phyloP scores from a whole-genome alignment of 1,140 invertebrate genomes.

The Caerostris darwini region DNA sequence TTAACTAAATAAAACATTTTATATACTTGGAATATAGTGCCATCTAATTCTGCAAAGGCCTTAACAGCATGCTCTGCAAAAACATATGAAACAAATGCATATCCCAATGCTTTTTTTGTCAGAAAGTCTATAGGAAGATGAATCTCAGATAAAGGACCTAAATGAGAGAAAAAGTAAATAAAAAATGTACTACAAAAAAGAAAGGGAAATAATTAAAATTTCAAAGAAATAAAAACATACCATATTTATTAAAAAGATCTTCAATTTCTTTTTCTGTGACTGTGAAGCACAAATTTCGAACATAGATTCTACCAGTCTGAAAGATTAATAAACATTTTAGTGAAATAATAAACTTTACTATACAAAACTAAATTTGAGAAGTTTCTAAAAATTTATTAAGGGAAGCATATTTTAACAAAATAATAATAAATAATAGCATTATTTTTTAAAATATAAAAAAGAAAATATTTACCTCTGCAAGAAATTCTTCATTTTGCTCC shows the following conservation, averaged over 20 bases:
- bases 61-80: slow-evolving; percentile 97
- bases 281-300: slow-evolving; percentile 95
- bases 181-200: not conserved
- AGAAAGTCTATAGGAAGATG: slow-evolving; percentile 93
- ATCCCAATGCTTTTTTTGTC: slow-evolving; percentile 94
- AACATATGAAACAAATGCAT: slow-evolving; percentile 95
- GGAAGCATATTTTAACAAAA: not conserved
- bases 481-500: slow-evolving; percentile 86
- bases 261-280: slow-evolving; percentile 94
- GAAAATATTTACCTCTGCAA: slow-evolving; percentile 85
- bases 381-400: not conserved
- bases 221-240: slow-evolving; percentile 83
- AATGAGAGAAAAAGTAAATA: not conserved
- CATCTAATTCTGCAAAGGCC: slow-evolving; percentile 94
- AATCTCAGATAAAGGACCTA: slow-evolving; percentile 93
- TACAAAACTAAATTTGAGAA: not conserved
- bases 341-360: not conserved
- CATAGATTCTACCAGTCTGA: slow-evolving; percentile 94
- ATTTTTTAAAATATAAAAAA: not conserved
- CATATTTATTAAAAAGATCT: slow-evolving; percentile 92
- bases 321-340: slow-evolving; percentile 43
- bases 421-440: not conserved
- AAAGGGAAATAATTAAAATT: not conserved
- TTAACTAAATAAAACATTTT: not conserved
- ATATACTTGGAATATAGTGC: slow-evolving; percentile 88